Evolutionary conservation across 2,888 invertebrate species (phyloP), one percentile per base, ranked within the genome.

Genomic region (Acleris emargana): DNA sequence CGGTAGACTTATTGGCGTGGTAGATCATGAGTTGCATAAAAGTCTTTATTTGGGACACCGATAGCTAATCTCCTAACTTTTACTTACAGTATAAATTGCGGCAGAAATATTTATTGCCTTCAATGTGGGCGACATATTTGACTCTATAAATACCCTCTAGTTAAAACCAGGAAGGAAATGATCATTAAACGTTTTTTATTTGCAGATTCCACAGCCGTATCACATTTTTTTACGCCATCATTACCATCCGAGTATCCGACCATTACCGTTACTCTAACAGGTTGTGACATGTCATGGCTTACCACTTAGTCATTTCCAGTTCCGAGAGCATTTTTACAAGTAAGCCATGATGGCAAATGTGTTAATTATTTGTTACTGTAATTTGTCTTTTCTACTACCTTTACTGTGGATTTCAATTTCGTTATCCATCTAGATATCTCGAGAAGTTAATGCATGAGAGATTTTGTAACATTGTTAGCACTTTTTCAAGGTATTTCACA

Each of bases 401-500:
- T 13, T 11, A 20, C 38, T 38, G 38, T 5, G 3, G 18, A 42
- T 54, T 42, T 54, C 13, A 54, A 9, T 20, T 16, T 18, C 13
- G 38, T 13, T 53, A 38, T 53, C 53, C 11, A 5, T 38, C 38
- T 3, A 5, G 51, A 45, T 45, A 52, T 52, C 52, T 7, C 52
- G 18, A 7, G 43, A 52, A 54, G 16, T 22, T 42, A 42, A 18
- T 54, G 54, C 54, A 54, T 42, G 42, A 54, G 68, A 55, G 52
- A 64, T 74, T 73, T 72, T 72, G 68, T 68, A 75, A 75, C 57
- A 67, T 51, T 71, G 71, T 69, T 68, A 55, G 67, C 67, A 71
- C 72, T 72, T 74, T 74, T 77, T 77, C 77, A 79, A 85, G 82
- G 82, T 74, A 75, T 78, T 82, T 82, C 81, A 81, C 87, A 84